A percentile compares a stretch with the other conserved stretches of the same genome.
Conservation (phyloP, 2,797 vertebrate species). For the Cottoperca gobio region DNA sequence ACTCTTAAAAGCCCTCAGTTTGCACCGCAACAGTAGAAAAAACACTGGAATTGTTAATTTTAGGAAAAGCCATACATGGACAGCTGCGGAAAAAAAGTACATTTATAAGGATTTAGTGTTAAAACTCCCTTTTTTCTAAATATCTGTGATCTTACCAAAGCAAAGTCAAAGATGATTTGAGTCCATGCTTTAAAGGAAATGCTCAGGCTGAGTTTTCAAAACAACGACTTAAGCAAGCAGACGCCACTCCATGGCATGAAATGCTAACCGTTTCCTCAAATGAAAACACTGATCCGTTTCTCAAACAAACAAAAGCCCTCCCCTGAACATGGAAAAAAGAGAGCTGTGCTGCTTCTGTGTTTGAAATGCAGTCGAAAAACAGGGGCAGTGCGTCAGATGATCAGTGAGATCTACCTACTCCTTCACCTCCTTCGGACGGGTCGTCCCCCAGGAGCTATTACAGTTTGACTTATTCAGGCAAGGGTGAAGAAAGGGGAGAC, state of each 20-base stretch:
- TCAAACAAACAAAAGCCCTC: conserved; percentile 64
- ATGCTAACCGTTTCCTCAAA: conserved; percentile 50
- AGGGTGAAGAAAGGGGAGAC: conserved; percentile 70
- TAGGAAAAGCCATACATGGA: conserved; percentile 6
- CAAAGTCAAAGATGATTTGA: conserved; percentile 55
- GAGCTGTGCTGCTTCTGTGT: conserved; percentile 13
- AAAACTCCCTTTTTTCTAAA: conserved; percentile 28
- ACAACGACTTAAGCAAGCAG: conserved; percentile 57
- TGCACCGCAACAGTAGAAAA: conserved; percentile 25
- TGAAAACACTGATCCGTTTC: conserved; percentile 60
- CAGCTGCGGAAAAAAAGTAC: conserved; percentile 2
- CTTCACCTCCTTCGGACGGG: conserved; percentile 65
- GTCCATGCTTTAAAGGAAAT: conserved; percentile 56
- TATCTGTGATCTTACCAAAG: conserved; percentile 23
- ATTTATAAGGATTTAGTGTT: conserved; percentile 38
- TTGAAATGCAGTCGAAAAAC: conserved; percentile 43
- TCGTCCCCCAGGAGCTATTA: conserved; percentile 78
- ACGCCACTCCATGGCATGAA: conserved; percentile 53
- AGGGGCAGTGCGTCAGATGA: conserved; percentile 46
- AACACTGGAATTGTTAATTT: conserved; percentile 17
- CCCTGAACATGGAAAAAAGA: conserved; percentile 2
- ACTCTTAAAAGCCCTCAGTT: conserved; percentile 27
- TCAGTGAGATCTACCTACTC: conserved; percentile 57
- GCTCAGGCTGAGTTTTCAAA: conserved; percentile 68
- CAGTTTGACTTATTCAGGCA: conserved; percentile 77